phyloP scores from a whole-genome alignment of 1,140 invertebrate species.

The Drosophila sulfurigaster region DNA sequence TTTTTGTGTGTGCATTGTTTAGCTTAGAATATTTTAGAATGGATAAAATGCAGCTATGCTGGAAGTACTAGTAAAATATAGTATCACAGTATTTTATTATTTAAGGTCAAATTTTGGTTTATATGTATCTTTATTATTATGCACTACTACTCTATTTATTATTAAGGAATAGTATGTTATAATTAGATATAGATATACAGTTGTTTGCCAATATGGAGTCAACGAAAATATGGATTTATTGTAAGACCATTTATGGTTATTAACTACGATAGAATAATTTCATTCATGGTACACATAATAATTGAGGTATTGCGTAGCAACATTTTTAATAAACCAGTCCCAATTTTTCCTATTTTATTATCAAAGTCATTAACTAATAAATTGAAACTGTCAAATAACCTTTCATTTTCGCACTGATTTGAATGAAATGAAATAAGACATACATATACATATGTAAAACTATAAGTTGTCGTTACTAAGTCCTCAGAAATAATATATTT shows the following conservation, averaged over 20 bases:
- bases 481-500: no score
- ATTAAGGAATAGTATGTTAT: conserved; percentile 10
- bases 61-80: conserved; percentile 85
- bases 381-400: no score
- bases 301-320: no score
- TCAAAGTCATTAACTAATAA: no score
- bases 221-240: conserved; percentile 11
- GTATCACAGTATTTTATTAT: conserved; percentile 85
- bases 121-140: conserved; percentile 53
- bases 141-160: conserved; percentile 25
- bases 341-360: no score
- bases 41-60: conserved; percentile 85
- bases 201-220: conserved; percentile 6
- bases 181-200: conserved; percentile 35
- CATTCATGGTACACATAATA: no score
- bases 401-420: no score
- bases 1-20: conserved; percentile 17
- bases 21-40: conserved; percentile 85
- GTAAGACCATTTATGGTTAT: neutral
- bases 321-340: no score
- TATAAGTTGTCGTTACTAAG: no score
- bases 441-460: no score
- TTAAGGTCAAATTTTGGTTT: conserved; percentile 82
- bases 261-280: neutral
- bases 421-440: no score